Evolutionary conservation across 1,140 invertebrate genomes (phyloP), one percentile per base, ranked within the genome.

Genomic region (Pseudachorutes palmiensis): DNA sequence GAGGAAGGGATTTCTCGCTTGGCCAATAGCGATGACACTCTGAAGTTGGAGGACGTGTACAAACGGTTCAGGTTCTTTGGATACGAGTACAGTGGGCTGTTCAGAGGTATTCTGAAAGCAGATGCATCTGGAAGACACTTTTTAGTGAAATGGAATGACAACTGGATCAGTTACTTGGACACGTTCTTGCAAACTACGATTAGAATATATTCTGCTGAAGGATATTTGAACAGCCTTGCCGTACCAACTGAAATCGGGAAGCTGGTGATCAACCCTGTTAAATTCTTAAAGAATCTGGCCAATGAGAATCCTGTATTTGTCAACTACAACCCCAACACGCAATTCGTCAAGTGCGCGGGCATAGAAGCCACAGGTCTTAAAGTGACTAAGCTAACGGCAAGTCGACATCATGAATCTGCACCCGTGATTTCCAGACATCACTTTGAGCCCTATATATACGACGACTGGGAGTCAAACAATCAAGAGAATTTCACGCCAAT

Each of bases 21-120:
- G 55, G 9, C 55, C n/a, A 29, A 36, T 14, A 64, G 33, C 12
- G 16, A 48, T 24, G 45, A 22, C 36, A 49, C n/a, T 49, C 33
- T 16, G 24, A 33, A 9, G 60, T 5, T 14, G 12, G 26, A n/a
- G 32, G 28, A 62, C 26, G 28, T 62, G 41, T 62, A 62, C 32
- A 62, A 62, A 24, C 60, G 32, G 3, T 62, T 62, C 3, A 12
- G 60, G 3, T 62, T 62, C 32, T 24, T 31, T 5, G 60, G 60
- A 29, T 62, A 31, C 30, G 60, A 62, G 24, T 58, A 58, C 55
- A 29, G 28, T 22, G 55, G 55, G 24, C n/a, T 24, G 5, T 58
- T 58, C 24, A 22, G 24, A 22, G 55, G n/a, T 12, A 58, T 58
- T 24, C 55, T 9, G n/a, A 24, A 22, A 22, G 55, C 24, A 5